Percentiles rank a stretch among this genome's conserved stretches.
These are phyloP conservation scores for Nettapus auritus DNA, from an alignment of 2,113 vertebrate genomes.

Conservation along the genomic window DNA sequence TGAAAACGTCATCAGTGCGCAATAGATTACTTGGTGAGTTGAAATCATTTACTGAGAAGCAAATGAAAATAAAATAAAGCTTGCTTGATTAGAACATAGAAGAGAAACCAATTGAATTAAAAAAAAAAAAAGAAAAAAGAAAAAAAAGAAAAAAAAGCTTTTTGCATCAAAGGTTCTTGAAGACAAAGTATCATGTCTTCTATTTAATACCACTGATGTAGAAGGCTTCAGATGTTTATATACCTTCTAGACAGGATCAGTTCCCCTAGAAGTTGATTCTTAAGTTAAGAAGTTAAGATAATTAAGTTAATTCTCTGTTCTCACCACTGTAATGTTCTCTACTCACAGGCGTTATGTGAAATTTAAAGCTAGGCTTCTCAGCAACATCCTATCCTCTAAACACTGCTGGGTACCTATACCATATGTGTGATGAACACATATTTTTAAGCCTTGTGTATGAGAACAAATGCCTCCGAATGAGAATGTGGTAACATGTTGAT, in stretches of 20 bases:
- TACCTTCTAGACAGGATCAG: neutral
- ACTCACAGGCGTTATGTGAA: neutral
- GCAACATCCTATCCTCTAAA: neutral
- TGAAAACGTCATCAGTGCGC: neutral
- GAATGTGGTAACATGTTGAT: neutral
- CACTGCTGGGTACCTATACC: neutral
- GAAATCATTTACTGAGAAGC: neutral
- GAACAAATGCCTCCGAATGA: neutral
- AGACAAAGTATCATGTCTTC: neutral
- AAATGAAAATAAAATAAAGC: neutral
- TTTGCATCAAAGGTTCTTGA: neutral
- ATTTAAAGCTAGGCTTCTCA: neutral
- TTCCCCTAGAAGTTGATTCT: neutral
- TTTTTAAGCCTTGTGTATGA: neutral
- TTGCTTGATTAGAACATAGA: neutral
- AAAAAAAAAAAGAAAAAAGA: no score
- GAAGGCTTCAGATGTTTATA: neutral
- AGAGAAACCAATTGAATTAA: neutral
- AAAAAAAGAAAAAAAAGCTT: no score
- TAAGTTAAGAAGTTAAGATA: no score
- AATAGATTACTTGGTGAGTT: neutral
- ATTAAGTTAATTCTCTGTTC: no score
- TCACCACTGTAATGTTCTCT: neutral
- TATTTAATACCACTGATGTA: neutral
- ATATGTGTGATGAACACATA: neutral